Conservation (phyloP, 37 sponge, comb jelly and placozoan genomes). For the Amphimedon queenslandica region DNA sequence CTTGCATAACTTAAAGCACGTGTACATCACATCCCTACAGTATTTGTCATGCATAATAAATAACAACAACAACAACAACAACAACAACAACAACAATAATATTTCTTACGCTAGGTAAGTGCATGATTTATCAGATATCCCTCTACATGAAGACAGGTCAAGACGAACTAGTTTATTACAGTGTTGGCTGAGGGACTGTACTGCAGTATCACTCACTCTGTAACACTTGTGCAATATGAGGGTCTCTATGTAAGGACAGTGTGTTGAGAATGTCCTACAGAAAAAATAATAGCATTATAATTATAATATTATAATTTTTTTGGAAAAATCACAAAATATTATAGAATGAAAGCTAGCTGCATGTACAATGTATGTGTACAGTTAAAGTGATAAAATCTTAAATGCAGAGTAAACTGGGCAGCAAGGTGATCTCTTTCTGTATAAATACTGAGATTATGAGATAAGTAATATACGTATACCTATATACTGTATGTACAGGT, state of each 20-base stretch:
- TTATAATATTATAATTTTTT: too few relatives aligned
- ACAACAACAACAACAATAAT: too few relatives aligned
- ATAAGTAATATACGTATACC: too few relatives aligned
- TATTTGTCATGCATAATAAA: not conserved
- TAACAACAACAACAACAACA: too few relatives aligned
- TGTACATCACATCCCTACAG: not conserved
- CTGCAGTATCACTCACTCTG: slow-evolving; percentile 65
- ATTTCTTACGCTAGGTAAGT: slow-evolving; percentile 58
- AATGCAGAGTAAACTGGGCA: too few relatives aligned
- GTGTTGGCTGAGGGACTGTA: slow-evolving; percentile 49
- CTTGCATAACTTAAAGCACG: not conserved
- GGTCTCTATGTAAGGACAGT: slow-evolving; percentile 83
- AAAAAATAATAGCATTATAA: not conserved
- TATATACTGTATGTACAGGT: too few relatives aligned
- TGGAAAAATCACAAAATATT: too few relatives aligned
- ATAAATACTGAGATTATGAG: too few relatives aligned
- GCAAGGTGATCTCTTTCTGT: too few relatives aligned
- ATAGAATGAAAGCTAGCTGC: too few relatives aligned
- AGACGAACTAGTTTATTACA: slow-evolving; percentile 65
- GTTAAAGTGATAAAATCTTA: too few relatives aligned
- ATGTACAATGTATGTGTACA: too few relatives aligned
- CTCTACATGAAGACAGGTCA: slow-evolving; percentile 74
- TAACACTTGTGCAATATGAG: slow-evolving; percentile 71
- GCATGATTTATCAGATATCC: slow-evolving; percentile 65
- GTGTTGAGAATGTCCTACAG: slow-evolving; percentile 61